These are phyloP conservation scores for Mizuhopecten yessoensis DNA, from an alignment of 1,140 invertebrate species.

Conservation along the genomic window DNA sequence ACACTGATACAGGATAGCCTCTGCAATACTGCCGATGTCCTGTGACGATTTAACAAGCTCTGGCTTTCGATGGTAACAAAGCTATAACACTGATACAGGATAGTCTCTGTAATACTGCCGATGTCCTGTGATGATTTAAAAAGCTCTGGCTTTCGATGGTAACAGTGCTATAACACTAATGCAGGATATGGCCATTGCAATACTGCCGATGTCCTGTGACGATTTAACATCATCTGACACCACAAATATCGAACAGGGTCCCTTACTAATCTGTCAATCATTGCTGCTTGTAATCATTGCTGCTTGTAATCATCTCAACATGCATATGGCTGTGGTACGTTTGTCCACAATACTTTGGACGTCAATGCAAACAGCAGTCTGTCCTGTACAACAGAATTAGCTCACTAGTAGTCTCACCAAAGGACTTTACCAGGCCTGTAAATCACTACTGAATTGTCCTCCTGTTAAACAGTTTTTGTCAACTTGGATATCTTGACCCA, in stretches of 20 bases:
- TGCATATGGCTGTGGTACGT: neutral
- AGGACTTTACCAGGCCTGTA: too few relatives aligned
- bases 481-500: too few relatives aligned
- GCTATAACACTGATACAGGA: neutral
- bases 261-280: neutral
- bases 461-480: too few relatives aligned
- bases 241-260: neutral
- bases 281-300: neutral
- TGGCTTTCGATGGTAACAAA: neutral
- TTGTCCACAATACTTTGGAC: neutral
- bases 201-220: neutral
- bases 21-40: neutral
- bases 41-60: neutral
- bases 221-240: neutral
- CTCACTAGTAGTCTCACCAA: neutral
- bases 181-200: neutral
- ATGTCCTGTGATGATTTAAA: neutral
- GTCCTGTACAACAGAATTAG: neutral
- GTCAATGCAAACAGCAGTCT: neutral
- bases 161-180: neutral
- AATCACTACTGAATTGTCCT: too few relatives aligned
- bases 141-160: neutral
- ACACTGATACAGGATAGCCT: neutral
- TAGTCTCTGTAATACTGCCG: neutral
- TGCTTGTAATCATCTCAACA: neutral